Evolutionary conservation across 2,797 vertebrate species (phyloP).

Genomic region (Aotus griseimembra): DNA sequence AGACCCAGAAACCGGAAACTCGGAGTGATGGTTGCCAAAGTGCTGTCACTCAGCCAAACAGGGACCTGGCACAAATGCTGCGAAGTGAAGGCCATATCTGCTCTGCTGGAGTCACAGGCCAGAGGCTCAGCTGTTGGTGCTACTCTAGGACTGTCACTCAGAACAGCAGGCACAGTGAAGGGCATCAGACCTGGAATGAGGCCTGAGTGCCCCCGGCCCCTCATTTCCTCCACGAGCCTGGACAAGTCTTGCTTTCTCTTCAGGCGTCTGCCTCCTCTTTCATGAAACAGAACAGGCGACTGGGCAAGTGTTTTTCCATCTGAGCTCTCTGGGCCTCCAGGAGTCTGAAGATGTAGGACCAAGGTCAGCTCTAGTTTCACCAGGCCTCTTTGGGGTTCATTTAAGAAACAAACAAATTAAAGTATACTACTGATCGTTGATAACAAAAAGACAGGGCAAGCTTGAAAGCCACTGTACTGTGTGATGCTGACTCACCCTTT

Average conservation of each 20-base stretch:
- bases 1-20: neutral
- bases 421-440: neutral
- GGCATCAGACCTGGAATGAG: neutral
- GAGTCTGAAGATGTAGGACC: neutral
- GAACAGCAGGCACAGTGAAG: neutral
- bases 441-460: neutral
- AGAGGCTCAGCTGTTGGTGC: neutral
- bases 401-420: neutral
- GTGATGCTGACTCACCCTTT: fast-evolving
- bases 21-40: neutral
- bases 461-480: neutral
- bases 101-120: neutral
- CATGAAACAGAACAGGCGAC: neutral
- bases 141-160: neutral
- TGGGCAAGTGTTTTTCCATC: neutral
- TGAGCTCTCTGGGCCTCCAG: neutral
- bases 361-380: neutral
- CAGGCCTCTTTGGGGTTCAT: neutral
- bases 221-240: neutral
- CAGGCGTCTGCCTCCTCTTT: neutral
- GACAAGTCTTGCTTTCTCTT: neutral
- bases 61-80: neutral
- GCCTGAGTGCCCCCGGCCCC: neutral
- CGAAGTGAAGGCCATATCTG: neutral
- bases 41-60: neutral